phyloP scores from a whole-genome alignment of 2,113 vertebrate genomes.

The Scophthalmus maximus region DNA sequence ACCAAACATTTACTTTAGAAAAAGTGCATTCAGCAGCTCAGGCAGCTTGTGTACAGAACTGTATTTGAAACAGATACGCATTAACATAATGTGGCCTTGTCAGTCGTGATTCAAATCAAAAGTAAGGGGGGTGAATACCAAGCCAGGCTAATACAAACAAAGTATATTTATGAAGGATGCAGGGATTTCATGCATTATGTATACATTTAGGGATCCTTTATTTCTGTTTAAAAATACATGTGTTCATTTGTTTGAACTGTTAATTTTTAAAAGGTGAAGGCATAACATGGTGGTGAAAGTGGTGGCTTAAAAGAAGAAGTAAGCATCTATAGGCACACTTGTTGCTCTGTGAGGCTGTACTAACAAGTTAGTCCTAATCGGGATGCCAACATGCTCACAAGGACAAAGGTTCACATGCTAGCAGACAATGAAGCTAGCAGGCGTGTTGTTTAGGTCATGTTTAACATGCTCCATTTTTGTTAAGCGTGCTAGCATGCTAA shows the following conservation, averaged over 20 bases:
- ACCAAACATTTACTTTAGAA: neutral
- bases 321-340: neutral
- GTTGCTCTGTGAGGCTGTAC: neutral
- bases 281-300: neutral
- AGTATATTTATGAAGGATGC: neutral
- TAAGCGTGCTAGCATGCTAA: no score
- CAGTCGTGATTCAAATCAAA: constrained; percentile 3
- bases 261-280: neutral
- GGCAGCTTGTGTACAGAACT: neutral
- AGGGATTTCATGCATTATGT: neutral
- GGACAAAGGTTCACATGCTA: no score
- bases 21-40: neutral
- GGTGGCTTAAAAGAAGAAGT: neutral
- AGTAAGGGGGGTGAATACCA: neutral
- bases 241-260: neutral
- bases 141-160: constrained; percentile 4
- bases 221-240: constrained; percentile 6
- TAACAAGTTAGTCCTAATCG: no score
- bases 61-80: neutral
- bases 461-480: no score
- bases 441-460: no score
- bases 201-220: neutral
- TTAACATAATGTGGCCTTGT: constrained; percentile 1
- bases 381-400: no score
- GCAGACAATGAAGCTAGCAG: no score